Percentiles rank a stretch among this genome's conserved stretches.
Evolutionary conservation across 2,888 invertebrate species (phyloP).

Genomic region (Elmis aenea): DNA sequence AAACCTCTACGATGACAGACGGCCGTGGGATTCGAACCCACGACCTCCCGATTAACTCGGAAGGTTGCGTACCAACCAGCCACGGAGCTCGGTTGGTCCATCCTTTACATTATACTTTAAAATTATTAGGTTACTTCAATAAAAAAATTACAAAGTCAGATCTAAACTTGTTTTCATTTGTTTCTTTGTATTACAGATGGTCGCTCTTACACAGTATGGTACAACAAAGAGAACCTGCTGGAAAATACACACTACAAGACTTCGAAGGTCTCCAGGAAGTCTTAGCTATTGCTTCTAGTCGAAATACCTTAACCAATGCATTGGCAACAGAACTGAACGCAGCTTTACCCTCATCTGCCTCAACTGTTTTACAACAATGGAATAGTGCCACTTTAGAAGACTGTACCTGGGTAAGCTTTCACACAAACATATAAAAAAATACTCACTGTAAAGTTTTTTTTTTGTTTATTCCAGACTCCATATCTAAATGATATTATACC

Average conservation of each 20-base stretch:
- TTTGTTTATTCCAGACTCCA: slow-evolving; percentile 53
- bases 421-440: background rate
- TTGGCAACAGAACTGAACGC: slow-evolving; percentile 51
- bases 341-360: slow-evolving; percentile 52
- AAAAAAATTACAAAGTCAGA: no score
- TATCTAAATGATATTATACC: slow-evolving; percentile 76
- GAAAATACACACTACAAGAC: slow-evolving; percentile 48
- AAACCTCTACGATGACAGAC: no score
- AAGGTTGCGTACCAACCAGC: no score
- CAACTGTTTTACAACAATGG: slow-evolving; percentile 60
- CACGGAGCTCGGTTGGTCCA: no score
- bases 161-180: background rate
- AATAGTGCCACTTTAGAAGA: slow-evolving; percentile 53
- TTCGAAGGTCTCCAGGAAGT: slow-evolving; percentile 45
- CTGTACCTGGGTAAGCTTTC: slow-evolving; percentile 54
- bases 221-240: slow-evolving; percentile 41
- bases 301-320: slow-evolving; percentile 38
- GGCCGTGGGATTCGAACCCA: no score
- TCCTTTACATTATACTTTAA: no score
- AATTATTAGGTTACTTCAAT: no score
- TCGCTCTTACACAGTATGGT: slow-evolving; percentile 41
- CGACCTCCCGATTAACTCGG: no score
- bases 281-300: slow-evolving; percentile 45
- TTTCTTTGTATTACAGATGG: slow-evolving; percentile 26
- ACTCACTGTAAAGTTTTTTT: background rate